Conservation (phyloP, 2,888 invertebrate genomes). For the Euplexia lucipara region DNA sequence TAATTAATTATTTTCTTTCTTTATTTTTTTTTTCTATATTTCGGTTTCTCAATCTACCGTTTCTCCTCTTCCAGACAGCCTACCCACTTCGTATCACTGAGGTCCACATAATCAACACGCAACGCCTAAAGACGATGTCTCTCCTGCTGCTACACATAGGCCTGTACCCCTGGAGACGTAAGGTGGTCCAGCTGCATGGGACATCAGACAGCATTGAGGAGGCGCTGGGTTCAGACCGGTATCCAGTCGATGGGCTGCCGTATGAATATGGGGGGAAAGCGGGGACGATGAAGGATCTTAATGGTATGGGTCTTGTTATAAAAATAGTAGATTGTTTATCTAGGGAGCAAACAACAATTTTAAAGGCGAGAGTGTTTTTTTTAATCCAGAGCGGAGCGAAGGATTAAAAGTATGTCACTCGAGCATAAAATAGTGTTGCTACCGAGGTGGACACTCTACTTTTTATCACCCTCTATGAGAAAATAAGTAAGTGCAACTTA, state of each 20-base stretch:
- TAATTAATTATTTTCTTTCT: too few relatives aligned
- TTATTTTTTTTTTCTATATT: too few relatives aligned
- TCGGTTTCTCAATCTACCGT: not conserved
- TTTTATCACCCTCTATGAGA: too few relatives aligned
- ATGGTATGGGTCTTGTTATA: conserved; percentile 85
- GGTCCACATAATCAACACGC: conserved; percentile 95
- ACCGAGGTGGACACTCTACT: too few relatives aligned
- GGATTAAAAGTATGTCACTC: too few relatives aligned
- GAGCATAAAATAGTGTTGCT: too few relatives aligned
- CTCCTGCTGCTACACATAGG: conserved; percentile 89
- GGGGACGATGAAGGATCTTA: conserved; percentile 93
- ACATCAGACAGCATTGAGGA: conserved; percentile 79
- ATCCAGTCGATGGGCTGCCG: conserved; percentile 94
- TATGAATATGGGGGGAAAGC: conserved; percentile 96
- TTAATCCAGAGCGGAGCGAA: too few relatives aligned
- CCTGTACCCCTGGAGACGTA: conserved; percentile 85
- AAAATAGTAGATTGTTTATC: too few relatives aligned
- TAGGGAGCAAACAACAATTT: too few relatives aligned
- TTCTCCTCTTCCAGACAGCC: conserved; percentile 91
- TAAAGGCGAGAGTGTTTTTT: too few relatives aligned
- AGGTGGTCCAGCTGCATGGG: conserved; percentile 80
- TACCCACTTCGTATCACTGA: conserved; percentile 96
- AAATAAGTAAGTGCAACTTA: too few relatives aligned
- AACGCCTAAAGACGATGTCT: conserved; percentile 93
- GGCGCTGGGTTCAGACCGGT: conserved; percentile 89